These are phyloP conservation scores for Corvus cornix DNA, from an alignment of 2,113 vertebrate genomes.

Conservation along the genomic window DNA sequence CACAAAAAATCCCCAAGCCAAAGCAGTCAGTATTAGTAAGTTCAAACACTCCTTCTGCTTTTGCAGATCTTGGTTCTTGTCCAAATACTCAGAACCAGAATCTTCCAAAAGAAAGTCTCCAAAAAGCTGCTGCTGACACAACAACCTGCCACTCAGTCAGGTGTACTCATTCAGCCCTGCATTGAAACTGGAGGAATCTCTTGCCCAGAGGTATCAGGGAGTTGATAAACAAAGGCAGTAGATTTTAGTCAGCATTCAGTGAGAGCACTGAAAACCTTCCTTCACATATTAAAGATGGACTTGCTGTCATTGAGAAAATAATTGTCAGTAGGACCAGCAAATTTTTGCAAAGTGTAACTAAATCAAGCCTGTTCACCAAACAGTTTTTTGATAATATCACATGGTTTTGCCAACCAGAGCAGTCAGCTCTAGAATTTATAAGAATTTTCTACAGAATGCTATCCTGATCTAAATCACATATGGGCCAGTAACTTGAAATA, in stretches of 20 bases:
- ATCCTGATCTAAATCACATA: background rate
- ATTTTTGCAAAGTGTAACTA: background rate
- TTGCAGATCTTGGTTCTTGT: background rate
- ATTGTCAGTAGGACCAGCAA: background rate
- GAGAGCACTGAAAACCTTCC: background rate
- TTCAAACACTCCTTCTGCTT: background rate
- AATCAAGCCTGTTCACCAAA: background rate
- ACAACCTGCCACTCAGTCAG: background rate
- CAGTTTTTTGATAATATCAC: background rate
- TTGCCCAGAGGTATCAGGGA: background rate
- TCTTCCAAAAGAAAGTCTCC: background rate
- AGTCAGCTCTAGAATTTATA: background rate
- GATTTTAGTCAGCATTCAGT: background rate
- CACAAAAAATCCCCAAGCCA: background rate
- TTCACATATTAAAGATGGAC: background rate
- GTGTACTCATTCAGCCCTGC: background rate
- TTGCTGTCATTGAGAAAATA: background rate
- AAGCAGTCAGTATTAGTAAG: background rate
- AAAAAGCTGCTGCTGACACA: background rate
- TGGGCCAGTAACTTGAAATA: background rate
- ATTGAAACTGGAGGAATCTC: background rate
- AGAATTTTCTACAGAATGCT: background rate
- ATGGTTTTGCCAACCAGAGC: background rate
- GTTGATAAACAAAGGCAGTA: background rate
- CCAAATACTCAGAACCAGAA: background rate